Evolutionary conservation across 2,113 vertebrate species (phyloP).

Genomic region (Pluvialis apricaria): DNA sequence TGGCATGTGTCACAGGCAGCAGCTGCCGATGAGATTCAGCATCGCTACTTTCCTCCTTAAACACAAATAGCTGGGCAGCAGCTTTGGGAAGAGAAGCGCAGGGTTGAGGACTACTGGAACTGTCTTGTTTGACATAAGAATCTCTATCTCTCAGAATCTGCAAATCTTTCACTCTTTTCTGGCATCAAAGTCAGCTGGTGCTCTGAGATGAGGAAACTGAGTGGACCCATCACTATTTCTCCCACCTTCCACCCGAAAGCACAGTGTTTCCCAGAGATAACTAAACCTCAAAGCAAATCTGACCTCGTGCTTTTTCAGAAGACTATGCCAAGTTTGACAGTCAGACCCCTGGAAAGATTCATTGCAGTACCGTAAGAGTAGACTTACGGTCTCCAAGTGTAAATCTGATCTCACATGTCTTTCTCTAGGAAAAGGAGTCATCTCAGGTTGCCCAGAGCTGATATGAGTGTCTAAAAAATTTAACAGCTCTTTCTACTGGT

Average conservation of each 20-base stretch:
- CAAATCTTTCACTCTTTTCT: background rate
- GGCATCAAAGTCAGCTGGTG: background rate
- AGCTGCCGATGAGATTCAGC: background rate
- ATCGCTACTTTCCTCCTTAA: background rate
- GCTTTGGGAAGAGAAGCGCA: background rate
- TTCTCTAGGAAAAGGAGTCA: background rate
- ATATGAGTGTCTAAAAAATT: background rate
- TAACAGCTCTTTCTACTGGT: background rate
- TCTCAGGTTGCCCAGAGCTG: background rate
- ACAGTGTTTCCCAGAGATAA: background rate
- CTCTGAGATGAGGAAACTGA: background rate
- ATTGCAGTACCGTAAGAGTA: background rate
- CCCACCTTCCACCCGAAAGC: background rate
- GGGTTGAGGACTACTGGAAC: background rate
- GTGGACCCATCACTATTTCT: background rate
- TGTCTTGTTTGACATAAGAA: background rate
- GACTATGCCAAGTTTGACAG: background rate
- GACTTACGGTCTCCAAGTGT: background rate
- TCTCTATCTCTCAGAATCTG: background rate
- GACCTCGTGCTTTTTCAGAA: background rate
- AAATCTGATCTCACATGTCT: background rate
- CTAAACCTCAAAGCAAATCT: background rate
- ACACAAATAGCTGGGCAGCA: background rate
- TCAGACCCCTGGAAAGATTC: background rate
- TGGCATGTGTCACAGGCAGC: background rate